Evolutionary conservation across 2,113 vertebrate genomes (phyloP).

Genomic region (Pantherophis guttatus): DNA sequence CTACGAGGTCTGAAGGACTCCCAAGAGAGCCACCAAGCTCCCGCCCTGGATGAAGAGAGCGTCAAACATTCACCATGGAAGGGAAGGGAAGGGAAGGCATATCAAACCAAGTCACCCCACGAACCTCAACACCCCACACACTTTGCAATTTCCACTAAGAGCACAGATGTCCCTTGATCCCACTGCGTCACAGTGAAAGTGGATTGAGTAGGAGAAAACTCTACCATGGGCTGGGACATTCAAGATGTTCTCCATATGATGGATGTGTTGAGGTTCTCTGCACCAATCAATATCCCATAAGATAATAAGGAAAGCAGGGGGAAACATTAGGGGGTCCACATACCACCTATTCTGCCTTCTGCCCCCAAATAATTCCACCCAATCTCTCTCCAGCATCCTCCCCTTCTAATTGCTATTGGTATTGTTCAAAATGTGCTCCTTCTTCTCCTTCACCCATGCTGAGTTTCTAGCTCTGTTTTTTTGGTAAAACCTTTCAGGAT

Average conservation of each 20-base stretch:
- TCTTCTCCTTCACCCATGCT: slow-evolving; percentile 22
- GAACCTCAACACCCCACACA: too few species aligned
- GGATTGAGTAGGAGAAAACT: neutral
- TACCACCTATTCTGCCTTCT: neutral
- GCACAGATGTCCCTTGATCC: neutral
- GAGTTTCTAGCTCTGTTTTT: neutral
- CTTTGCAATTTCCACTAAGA: neutral
- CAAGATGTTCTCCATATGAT: neutral
- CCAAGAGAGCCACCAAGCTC: neutral
- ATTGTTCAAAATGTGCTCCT: neutral
- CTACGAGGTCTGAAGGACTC: neutral
- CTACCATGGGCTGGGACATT: neutral
- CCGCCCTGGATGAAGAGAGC: neutral
- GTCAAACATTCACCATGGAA: neutral
- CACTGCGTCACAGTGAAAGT: neutral
- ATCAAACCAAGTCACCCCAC: neutral
- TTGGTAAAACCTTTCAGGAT: neutral
- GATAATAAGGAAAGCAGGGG: neutral
- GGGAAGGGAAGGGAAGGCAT: neutral
- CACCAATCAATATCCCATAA: neutral
- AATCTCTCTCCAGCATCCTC: neutral
- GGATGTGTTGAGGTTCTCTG: neutral
- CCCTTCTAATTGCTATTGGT: neutral
- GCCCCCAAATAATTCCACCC: neutral
- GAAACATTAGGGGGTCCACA: neutral